phyloP scores from a whole-genome alignment of 2,888 invertebrate species.

The Dolomedes plantarius region DNA sequence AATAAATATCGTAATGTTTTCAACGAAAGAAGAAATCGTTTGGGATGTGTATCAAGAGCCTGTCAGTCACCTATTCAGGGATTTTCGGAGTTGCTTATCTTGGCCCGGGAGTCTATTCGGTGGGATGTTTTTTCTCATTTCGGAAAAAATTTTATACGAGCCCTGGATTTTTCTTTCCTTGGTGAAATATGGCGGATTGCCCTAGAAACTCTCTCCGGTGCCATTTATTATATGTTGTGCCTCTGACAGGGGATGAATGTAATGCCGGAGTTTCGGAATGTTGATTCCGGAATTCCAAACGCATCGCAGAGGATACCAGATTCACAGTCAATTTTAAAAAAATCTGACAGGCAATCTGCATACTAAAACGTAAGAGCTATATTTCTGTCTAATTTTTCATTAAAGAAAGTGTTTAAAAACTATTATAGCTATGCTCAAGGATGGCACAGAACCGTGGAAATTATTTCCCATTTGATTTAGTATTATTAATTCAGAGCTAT shows the following conservation, averaged over 20 bases:
- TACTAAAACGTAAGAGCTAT: too few species aligned
- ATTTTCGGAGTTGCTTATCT: neutral
- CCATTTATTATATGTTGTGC: slow-evolving; percentile 18
- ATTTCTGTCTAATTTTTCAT: too few species aligned
- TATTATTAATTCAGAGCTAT: too few species aligned
- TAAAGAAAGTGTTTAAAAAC: too few species aligned
- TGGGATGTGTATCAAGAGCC: neutral
- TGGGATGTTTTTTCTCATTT: neutral
- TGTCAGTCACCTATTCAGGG: neutral
- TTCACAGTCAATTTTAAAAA: too few species aligned
- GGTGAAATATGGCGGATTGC: neutral
- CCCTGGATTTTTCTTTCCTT: neutral
- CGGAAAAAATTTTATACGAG: neutral
- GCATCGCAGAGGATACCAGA: too few species aligned
- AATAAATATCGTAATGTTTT: neutral
- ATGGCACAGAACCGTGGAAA: too few species aligned
- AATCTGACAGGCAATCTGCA: too few species aligned
- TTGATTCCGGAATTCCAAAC: neutral
- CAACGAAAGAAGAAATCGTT: neutral
- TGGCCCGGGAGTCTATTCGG: neutral
- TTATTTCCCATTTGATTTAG: too few species aligned
- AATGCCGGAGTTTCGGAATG: neutral
- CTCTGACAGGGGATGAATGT: neutral
- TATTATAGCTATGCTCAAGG: too few species aligned
- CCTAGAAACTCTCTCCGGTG: neutral